phyloP scores from a whole-genome alignment of 2,113 vertebrate species.

The Semnornis frantzii region DNA sequence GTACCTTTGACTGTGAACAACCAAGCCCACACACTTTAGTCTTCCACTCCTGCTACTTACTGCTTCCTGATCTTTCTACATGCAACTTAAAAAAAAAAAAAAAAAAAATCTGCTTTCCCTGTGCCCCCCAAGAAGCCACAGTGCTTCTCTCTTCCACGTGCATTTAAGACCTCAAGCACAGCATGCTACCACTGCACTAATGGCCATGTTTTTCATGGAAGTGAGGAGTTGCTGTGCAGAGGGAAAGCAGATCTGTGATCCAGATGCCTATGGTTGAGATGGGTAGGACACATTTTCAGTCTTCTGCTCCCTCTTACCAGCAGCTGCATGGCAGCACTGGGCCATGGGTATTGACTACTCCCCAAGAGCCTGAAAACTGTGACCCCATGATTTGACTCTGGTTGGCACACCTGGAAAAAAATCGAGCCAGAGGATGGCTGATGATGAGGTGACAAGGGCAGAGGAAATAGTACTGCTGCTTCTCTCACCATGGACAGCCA shows the following conservation, averaged over 20 bases:
- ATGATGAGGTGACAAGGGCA: neutral
- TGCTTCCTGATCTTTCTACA: neutral
- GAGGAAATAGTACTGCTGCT: neutral
- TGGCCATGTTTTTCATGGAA: neutral
- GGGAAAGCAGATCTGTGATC: neutral
- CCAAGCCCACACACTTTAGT: neutral
- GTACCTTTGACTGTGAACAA: neutral
- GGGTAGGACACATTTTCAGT: neutral
- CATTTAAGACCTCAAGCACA: neutral
- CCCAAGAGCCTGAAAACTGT: neutral
- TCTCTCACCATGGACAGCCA: neutral
- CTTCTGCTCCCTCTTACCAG: neutral
- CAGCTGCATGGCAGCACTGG: neutral
- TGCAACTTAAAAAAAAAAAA: too few relatives aligned
- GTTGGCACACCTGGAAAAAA: neutral
- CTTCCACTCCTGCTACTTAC: neutral
- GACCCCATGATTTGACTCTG: neutral
- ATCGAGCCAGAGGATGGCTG: fast-evolving
- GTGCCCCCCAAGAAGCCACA: neutral
- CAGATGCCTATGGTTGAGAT: fast-evolving
- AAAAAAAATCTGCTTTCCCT: neutral
- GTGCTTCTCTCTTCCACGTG: neutral
- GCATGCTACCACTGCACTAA: neutral
- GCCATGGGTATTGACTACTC: neutral
- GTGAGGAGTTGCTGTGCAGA: neutral